Base-by-base conservation (phyloP, 37 sponge, comb jelly and placozoan species). In the Tethya wilhelma region DNA sequence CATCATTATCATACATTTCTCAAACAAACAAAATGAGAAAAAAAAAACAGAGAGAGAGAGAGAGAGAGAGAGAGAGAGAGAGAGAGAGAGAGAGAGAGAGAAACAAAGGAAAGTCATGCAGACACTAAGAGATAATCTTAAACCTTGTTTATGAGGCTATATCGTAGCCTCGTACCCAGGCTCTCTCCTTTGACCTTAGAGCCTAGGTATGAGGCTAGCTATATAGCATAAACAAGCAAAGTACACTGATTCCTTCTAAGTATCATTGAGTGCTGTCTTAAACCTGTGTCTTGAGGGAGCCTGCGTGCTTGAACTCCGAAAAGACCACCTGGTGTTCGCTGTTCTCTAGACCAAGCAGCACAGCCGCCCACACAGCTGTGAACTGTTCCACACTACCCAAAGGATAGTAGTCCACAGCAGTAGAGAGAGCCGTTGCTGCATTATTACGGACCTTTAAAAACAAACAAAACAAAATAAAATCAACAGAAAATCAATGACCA, bases 221-320 rank as follows among this genome's bases (percentile, higher is more conserved):
- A n/a, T n/a, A n/a, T n/a, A n/a, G n/a, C n/a, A n/a, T n/a, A n/a
- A n/a, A n/a, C n/a, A n/a, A n/a, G n/a, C n/a, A n/a, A n/a, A n/a
- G n/a, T n/a, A n/a, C n/a, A 34, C 37, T 11, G 67, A 7, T 40
- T 17, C 39, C 19, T 38, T 56, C 4, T 53, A 22, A 25, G 3
- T 44, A 43, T 71, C 53, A 25, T 9, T 71, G 26, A 7, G n/a
- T 40, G 23, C 39, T 34, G 59, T 56, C 53, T 44, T 7, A 40
- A 32, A 73, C 81, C 79, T 87, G 87, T 20, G 41, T 25, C 42
- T 69, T 66, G 12, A 81, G 63, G 23, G 73, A 56, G 57, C 58
- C 66, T 7, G 82, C 82, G 40, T 87, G 88, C 43, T 69, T 80
- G 82, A 57, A 87, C 67, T 87, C 88, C 2, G 88, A 43, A 59